Conservation (phyloP, 2,888 invertebrate species). For the Tyria jacobaeae region DNA sequence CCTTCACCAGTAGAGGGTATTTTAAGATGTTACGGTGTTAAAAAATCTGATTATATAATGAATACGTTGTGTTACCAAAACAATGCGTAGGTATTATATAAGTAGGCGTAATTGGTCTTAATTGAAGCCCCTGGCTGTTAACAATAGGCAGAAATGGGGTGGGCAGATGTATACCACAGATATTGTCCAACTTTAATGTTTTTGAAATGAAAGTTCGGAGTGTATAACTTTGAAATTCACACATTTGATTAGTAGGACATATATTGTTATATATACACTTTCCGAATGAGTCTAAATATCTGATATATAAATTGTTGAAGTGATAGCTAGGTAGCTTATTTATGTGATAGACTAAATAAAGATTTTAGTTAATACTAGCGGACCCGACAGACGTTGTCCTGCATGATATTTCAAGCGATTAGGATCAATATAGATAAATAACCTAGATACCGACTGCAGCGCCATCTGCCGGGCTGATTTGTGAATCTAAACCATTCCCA, state of each 20-base stretch:
- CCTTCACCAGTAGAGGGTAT: background rate
- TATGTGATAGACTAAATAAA: too few relatives aligned
- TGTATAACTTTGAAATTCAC: background rate
- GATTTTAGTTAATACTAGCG: too few relatives aligned
- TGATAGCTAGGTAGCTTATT: too few relatives aligned
- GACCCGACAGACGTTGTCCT: too few relatives aligned
- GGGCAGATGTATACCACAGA: constrained; percentile 9
- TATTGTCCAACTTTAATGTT: constrained; percentile 11
- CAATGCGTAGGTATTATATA: constrained; percentile 25
- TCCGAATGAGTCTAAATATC: background rate
- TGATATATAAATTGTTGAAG: too few relatives aligned
- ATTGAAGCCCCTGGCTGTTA: constrained; percentile 5
- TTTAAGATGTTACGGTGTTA: background rate
- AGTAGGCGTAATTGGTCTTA: constrained; percentile 15
- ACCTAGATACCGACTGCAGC: too few relatives aligned
- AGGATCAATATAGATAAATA: too few relatives aligned
- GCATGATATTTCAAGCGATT: too few relatives aligned
- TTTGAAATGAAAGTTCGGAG: constrained; percentile 2
- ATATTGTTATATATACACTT: background rate
- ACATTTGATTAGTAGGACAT: background rate
- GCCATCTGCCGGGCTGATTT: too few relatives aligned
- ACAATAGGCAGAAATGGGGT: constrained; percentile 12
- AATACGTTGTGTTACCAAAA: constrained; percentile 22
- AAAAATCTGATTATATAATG: constrained; percentile 25
- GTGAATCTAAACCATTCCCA: too few relatives aligned